phyloP scores from a whole-genome alignment of 2,113 vertebrate genomes.

The Apistogramma diplotaenia region DNA sequence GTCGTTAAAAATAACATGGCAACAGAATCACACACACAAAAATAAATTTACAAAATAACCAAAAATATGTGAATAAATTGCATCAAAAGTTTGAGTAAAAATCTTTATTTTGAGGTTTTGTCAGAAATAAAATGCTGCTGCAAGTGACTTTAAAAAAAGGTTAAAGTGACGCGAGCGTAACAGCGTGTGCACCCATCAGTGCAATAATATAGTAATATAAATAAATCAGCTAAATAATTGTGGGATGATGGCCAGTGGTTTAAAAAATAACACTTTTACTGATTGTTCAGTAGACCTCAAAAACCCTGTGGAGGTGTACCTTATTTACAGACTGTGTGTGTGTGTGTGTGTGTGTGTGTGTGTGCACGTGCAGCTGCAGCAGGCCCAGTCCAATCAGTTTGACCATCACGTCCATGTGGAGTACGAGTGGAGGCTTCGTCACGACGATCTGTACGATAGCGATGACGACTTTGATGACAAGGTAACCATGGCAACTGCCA shows the following conservation, averaged over 20 bases:
- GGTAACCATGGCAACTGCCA: constrained; percentile 12
- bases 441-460: constrained; percentile 60
- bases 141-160: too few species aligned
- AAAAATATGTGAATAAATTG: too few species aligned
- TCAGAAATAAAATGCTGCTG: too few species aligned
- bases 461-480: constrained; percentile 64
- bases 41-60: too few species aligned
- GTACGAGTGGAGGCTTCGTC: constrained; percentile 68
- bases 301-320: background rate
- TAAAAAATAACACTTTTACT: background rate
- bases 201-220: too few species aligned
- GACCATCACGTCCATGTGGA: constrained; percentile 66
- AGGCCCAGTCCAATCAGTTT: constrained; percentile 56
- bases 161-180: too few species aligned
- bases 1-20: too few species aligned
- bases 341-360: constrained; percentile 23
- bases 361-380: constrained; percentile 33
- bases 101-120: too few species aligned
- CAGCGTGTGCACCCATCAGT: background rate
- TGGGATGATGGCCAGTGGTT: too few species aligned
- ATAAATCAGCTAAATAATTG: too few species aligned
- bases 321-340: background rate
- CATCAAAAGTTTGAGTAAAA: too few species aligned
- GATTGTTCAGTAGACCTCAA: background rate
- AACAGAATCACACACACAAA: too few species aligned